phyloP scores from a whole-genome alignment of 2,888 invertebrate species.

The Clostera curtula region DNA sequence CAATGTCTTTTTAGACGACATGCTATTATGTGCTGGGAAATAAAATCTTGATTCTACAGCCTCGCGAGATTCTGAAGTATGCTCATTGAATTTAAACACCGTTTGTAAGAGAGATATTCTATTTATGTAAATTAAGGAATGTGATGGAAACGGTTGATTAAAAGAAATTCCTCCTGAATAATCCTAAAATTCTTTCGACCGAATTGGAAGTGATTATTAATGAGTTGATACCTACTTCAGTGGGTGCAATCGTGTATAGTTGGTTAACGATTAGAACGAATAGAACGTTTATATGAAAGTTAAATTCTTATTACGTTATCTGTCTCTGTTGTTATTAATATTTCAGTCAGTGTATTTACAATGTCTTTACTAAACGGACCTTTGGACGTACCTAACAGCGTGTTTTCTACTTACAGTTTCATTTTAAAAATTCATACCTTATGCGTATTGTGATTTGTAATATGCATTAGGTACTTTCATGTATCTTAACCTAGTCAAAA shows the following conservation, averaged over 20 bases:
- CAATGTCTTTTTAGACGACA: too few relatives aligned
- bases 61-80: too few relatives aligned
- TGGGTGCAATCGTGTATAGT: constrained; percentile 19
- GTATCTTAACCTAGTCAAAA: constrained; percentile 52
- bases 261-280: constrained; percentile 32
- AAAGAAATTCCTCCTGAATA: constrained; percentile 22
- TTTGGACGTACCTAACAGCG: constrained; percentile 34
- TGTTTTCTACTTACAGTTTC: constrained; percentile 13
- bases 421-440: constrained; percentile 18
- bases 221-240: constrained; percentile 19
- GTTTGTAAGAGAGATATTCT: constrained; percentile 17
- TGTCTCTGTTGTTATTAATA: constrained; percentile 23
- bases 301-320: constrained; percentile 24
- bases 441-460: constrained; percentile 40
- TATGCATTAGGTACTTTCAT: constrained; percentile 7
- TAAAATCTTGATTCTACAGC: too few relatives aligned
- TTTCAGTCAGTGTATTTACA: constrained; percentile 27
- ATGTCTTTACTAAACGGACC: constrained; percentile 25
- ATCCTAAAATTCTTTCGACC: constrained; percentile 42
- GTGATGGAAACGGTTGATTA: constrained; percentile 22
- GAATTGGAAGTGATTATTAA: constrained; percentile 43
- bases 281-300: constrained; percentile 22
- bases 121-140: constrained; percentile 24
- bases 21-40: too few relatives aligned
- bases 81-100: constrained; percentile 16